phyloP scores from a whole-genome alignment of 2,113 vertebrate genomes.

The Panthera leo region DNA sequence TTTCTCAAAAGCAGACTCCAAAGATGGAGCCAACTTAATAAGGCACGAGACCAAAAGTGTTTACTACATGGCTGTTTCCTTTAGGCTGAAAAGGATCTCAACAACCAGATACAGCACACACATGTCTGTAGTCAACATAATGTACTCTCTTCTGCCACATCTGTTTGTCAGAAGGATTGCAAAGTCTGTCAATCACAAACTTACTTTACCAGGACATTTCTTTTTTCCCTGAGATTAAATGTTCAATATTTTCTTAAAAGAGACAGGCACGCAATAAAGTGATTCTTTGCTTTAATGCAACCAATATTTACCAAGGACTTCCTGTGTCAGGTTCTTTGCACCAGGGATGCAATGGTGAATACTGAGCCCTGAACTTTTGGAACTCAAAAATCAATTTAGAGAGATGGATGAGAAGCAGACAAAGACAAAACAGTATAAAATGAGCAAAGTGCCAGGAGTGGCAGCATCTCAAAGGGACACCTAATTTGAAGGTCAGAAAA shows the following conservation, averaged over 20 bases:
- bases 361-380: not conserved
- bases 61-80: not conserved
- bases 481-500: not conserved
- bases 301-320: not conserved
- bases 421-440: not conserved
- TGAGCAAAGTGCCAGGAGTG: not conserved
- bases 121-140: not conserved
- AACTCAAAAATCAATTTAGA: not conserved
- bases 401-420: not conserved
- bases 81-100: not conserved
- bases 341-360: not conserved
- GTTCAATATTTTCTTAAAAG: not conserved
- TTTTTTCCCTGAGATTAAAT: not conserved
- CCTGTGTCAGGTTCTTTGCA: not conserved
- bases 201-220: not conserved
- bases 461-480: not conserved
- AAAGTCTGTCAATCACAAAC: not conserved
- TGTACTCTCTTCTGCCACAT: not conserved
- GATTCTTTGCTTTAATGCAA: not conserved
- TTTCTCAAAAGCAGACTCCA: not conserved
- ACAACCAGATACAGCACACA: not conserved
- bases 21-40: slow-evolving; percentile 20
- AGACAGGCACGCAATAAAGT: not conserved
- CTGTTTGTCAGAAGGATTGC: not conserved
- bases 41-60: not conserved